Evolutionary conservation across 2,113 vertebrate genomes (phyloP).

Genomic region (Callaeas wilsoni): DNA sequence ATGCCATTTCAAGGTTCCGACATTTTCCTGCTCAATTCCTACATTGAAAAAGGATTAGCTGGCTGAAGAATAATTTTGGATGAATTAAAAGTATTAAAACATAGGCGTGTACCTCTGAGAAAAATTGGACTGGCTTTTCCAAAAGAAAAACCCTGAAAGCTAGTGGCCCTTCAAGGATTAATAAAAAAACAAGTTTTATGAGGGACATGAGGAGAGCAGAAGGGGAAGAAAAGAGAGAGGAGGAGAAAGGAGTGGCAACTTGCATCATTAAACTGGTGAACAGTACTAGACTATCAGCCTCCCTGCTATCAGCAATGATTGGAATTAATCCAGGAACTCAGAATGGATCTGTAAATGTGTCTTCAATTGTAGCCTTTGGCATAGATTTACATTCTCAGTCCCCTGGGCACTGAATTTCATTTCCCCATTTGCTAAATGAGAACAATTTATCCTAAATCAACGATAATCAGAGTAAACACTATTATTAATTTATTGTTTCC

Average conservation of each 20-base stretch:
- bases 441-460: slow-evolving; percentile 61
- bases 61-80: not conserved
- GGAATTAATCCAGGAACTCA: slow-evolving; percentile 39
- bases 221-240: not conserved
- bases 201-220: not conserved
- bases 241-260: not conserved
- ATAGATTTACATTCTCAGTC: slow-evolving; percentile 1
- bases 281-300: not conserved
- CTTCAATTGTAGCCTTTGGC: slow-evolving; percentile 22
- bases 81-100: not conserved
- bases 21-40: not conserved
- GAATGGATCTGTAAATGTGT: slow-evolving; percentile 24
- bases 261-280: not conserved
- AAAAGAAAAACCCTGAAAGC: not conserved
- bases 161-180: not conserved
- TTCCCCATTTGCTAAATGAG: slow-evolving; percentile 50
- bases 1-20: not conserved
- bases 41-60: not conserved
- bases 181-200: not conserved
- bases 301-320: not conserved
- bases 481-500: slow-evolving; percentile 72
- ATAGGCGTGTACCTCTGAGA: not conserved
- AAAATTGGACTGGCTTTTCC: not conserved
- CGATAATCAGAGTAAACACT: slow-evolving; percentile 57
- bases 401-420: slow-evolving; percentile 11